phyloP scores from a whole-genome alignment of 2,797 vertebrate species.

The Oophaga sylvatica region DNA sequence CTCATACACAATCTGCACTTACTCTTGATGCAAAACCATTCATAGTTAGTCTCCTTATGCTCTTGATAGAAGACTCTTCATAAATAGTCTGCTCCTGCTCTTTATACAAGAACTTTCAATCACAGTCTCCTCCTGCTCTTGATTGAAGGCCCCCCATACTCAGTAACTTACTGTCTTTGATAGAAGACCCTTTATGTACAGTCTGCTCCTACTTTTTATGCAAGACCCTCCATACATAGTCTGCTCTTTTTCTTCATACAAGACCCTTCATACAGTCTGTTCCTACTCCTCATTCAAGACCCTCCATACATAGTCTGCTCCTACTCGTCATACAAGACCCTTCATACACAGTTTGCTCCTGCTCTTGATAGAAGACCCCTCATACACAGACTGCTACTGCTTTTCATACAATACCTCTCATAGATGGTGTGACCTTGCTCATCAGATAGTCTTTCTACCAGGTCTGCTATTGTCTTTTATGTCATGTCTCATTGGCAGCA shows the following conservation, averaged over 20 bases:
- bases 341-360: too few species aligned
- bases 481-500: slow-evolving; percentile 74
- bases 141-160: too few species aligned
- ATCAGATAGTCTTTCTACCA: background rate
- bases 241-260: background rate
- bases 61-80: too few species aligned
- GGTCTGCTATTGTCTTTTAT: background rate
- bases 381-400: too few species aligned
- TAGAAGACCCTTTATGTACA: background rate
- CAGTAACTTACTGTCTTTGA: background rate
- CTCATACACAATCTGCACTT: background rate
- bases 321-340: background rate
- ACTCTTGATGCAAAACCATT: too few species aligned
- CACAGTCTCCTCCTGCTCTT: too few species aligned
- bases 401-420: background rate
- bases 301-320: background rate
- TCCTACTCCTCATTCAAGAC: too few species aligned
- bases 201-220: too few species aligned
- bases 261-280: background rate
- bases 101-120: background rate
- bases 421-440: background rate
- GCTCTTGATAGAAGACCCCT: background rate
- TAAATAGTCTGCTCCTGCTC: too few species aligned
- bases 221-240: too few species aligned
- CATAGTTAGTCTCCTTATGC: too few species aligned